phyloP scores from a whole-genome alignment of 2,113 vertebrate genomes.

The Prinia subflava region DNA sequence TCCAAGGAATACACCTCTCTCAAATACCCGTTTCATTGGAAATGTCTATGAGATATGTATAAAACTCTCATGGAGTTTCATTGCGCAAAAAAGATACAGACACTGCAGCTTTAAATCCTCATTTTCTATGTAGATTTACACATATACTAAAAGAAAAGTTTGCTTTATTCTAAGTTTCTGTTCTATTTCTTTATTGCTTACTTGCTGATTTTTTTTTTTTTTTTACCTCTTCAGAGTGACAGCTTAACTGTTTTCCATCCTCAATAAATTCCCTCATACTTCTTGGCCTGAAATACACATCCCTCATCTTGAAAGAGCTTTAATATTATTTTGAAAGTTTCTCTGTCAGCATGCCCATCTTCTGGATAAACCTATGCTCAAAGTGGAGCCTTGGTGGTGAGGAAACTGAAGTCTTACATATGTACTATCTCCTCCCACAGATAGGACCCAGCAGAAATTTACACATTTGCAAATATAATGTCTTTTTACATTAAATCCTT shows the following conservation, averaged over 20 bases:
- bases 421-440: background rate
- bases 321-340: background rate
- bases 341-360: background rate
- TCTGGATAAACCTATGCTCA: background rate
- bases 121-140: background rate
- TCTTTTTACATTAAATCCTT: background rate
- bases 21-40: background rate
- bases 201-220: background rate
- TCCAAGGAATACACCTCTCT: background rate
- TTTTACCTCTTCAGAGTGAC: background rate
- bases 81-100: background rate
- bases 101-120: background rate
- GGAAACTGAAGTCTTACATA: background rate
- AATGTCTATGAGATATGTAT: background rate
- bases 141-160: background rate
- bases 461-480: background rate
- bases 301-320: background rate
- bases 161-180: background rate
- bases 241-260: background rate
- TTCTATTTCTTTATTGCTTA: background rate
- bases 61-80: background rate
- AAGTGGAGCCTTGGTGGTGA: background rate
- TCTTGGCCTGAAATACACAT: background rate
- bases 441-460: background rate
- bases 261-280: background rate